Evolutionary conservation across 2,797 vertebrate genomes (phyloP), one percentile per base, ranked within the genome.

Genomic region (Prionace glauca): DNA sequence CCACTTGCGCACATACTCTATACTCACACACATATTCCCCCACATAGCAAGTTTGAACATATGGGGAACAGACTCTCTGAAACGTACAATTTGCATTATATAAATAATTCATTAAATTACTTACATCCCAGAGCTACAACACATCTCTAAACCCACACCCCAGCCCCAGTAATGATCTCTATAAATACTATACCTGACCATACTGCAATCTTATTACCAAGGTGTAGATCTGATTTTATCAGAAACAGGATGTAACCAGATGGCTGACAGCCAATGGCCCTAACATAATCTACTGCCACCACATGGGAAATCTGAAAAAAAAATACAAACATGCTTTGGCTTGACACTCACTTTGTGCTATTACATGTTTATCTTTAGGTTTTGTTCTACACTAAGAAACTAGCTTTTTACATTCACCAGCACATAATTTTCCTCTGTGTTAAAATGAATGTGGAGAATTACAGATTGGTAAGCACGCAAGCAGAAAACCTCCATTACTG

Each of bases 171-270:
- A 81, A 36, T 81, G 26, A 60, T 62, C 56, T 90, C 56, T 90
- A 16, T 11, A 90, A 18, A 90, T 62, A 90, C 56, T 90, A 5
- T 16, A 90, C 29, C 56, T 60, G 56, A 62, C 56, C 45, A 87
- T 4, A 12, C 50, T 90, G 56, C 26, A 90, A 90, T 62, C 87
- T 62, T 60, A 90, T 62, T 90, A 90, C 26, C 10, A 62, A 62
- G 29, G 29, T 60, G 16, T 62, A 90, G 87, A n/a, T 90, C 29
- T 90, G 87, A 32, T 62, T 62, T 56, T 90, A 0, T n/a, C 84
- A 87, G 84, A 45, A 87, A 87, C 7, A 87, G 84, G 20, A 91
- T 91, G 16, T 62, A 91, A 91, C 32, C 56, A 91, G 88, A 65
- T 62, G 56, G 88, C 88, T 91, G 88, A 91, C 60, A 65, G 29